Conservation (phyloP, 1,140 invertebrate genomes). For the Galleria mellonella region DNA sequence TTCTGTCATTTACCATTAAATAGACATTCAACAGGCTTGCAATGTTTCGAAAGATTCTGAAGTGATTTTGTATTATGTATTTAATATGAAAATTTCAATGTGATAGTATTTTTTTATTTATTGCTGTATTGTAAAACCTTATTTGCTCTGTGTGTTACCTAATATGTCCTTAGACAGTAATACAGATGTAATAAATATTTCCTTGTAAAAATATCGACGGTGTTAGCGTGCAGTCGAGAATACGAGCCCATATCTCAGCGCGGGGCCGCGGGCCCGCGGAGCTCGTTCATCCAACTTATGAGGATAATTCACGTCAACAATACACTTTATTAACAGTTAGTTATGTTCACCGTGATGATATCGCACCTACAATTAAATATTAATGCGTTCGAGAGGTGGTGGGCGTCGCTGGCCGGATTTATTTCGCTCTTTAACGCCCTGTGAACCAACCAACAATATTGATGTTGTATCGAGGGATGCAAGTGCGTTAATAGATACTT, state of each 20-base stretch:
- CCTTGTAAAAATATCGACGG: not conserved
- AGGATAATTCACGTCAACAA: conserved; percentile 70
- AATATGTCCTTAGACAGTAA: not conserved
- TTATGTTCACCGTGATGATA: conserved; percentile 64
- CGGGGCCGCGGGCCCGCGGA: not conserved
- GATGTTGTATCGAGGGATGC: not conserved
- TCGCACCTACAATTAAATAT: conserved; percentile 71
- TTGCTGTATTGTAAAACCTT: too few relatives aligned
- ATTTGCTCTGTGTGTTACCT: too few relatives aligned
- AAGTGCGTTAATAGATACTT: not conserved
- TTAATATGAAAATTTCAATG: too few relatives aligned
- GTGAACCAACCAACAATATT: not conserved
- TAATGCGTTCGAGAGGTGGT: conserved; percentile 58
- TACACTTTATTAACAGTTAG: conserved; percentile 71
- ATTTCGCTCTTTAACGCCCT: conserved; percentile 43
- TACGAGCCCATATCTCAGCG: conserved; percentile 18
- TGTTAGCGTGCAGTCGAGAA: conserved; percentile 9
- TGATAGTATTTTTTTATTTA: too few relatives aligned
- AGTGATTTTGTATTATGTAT: too few relatives aligned
- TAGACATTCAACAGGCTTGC: too few relatives aligned
- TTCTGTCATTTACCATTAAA: too few relatives aligned
- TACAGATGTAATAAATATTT: too few relatives aligned
- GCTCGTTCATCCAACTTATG: conserved; percentile 50
- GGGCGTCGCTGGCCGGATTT: conserved; percentile 47
- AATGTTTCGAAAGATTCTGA: too few relatives aligned